phyloP scores from a whole-genome alignment of 2,797 vertebrate species.

The Choloepus didactylus region DNA sequence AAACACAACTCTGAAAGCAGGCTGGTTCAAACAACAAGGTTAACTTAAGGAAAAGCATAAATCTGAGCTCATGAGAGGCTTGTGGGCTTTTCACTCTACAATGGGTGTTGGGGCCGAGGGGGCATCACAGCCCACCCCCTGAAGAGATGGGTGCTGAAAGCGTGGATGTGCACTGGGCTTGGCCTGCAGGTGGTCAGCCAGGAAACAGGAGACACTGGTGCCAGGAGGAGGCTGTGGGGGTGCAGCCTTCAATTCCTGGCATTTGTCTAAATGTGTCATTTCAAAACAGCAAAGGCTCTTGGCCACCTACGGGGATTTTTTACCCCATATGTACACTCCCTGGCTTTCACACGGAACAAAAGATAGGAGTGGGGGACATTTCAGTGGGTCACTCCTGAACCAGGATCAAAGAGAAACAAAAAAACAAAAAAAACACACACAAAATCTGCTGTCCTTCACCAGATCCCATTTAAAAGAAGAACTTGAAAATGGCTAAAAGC shows the following conservation, averaged over 20 bases:
- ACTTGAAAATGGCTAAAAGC: background rate
- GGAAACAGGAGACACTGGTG: rapidly evolving
- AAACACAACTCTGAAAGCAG: background rate
- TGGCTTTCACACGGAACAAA: constrained; percentile 30
- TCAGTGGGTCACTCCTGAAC: background rate
- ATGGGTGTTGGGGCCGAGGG: rapidly evolving
- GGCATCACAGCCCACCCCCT: rapidly evolving
- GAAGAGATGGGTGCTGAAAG: rapidly evolving
- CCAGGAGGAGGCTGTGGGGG: rapidly evolving
- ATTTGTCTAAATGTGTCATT: background rate
- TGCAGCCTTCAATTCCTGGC: background rate
- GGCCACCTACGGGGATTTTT: background rate
- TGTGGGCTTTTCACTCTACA: rapidly evolving
- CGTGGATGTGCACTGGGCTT: rapidly evolving
- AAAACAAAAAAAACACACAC: background rate
- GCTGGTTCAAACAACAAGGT: background rate
- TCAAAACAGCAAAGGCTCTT: background rate
- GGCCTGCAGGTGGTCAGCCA: rapidly evolving
- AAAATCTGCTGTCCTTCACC: rapidly evolving
- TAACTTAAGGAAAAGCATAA: background rate
- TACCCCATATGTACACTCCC: rapidly evolving
- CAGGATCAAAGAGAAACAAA: constrained; percentile 55
- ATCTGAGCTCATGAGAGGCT: background rate
- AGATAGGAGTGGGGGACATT: background rate
- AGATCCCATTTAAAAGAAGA: background rate